These are phyloP conservation scores for Misgurnus anguillicaudatus DNA, from an alignment of 2,113 vertebrate species.

Conservation along the genomic window DNA sequence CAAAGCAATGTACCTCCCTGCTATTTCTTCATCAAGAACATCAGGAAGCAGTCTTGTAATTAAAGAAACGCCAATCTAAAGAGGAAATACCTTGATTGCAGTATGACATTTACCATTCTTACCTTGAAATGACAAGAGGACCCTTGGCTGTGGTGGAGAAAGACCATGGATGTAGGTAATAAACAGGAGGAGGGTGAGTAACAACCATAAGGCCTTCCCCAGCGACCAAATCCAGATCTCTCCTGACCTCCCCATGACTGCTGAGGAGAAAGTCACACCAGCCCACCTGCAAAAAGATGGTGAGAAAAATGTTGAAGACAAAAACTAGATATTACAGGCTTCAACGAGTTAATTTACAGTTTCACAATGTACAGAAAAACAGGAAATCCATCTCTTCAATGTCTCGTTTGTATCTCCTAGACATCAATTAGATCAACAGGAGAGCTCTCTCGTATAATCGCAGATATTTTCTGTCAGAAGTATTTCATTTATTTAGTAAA, in stretches of 20 bases:
- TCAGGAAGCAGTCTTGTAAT: neutral
- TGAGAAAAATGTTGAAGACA: neutral
- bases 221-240: conserved; percentile 56
- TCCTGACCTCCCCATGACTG: conserved; percentile 64
- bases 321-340: neutral
- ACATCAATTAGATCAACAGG: too few relatives aligned
- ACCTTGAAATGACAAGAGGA: conserved; percentile 77
- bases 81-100: neutral
- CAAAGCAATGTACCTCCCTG: neutral
- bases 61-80: neutral
- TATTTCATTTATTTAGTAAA: neutral
- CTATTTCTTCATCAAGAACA: neutral
- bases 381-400: too few relatives aligned
- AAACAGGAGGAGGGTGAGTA: conserved; percentile 60
- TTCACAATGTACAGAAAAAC: too few relatives aligned
- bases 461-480: neutral
- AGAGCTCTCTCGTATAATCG: neutral
- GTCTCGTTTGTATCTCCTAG: too few relatives aligned
- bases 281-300: conserved; percentile 43
- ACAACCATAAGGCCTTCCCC: conserved; percentile 42
- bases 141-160: conserved; percentile 69
- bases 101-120: conserved; percentile 13
- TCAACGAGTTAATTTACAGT: neutral
- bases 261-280: conserved; percentile 50
- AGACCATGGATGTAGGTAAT: conserved; percentile 57